Evolutionary conservation across 2,797 vertebrate genomes (phyloP).

Genomic region (Periparus ater): DNA sequence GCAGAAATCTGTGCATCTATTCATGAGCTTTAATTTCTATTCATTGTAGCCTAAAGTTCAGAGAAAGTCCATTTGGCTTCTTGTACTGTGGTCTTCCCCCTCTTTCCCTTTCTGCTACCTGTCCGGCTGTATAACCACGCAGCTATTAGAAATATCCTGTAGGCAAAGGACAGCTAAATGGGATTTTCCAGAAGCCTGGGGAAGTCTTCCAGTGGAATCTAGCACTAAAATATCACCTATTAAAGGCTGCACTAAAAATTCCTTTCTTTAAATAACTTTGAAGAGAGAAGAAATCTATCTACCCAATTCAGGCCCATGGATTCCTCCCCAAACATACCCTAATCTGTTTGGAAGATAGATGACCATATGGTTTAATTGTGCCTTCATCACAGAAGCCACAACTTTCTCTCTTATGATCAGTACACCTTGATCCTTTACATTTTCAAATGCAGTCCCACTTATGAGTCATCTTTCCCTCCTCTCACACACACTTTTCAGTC

Average conservation of each 20-base stretch:
- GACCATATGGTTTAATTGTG: not conserved
- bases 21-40: not conserved
- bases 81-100: not conserved
- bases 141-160: not conserved
- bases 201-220: conserved; percentile 19
- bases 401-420: not conserved
- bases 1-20: not conserved
- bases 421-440: not conserved
- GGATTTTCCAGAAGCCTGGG: conserved; percentile 48
- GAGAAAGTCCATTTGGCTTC: not conserved
- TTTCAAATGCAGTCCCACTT: conserved; percentile 13
- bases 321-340: not conserved
- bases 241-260: conserved; percentile 32
- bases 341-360: not conserved
- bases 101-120: not conserved
- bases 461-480: conserved; percentile 32
- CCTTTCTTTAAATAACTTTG: conserved; percentile 23
- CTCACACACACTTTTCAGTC: not conserved
- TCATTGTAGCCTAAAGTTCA: not conserved
- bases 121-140: not conserved
- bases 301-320: not conserved
- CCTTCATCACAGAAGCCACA: not conserved
- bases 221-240: conserved; percentile 25
- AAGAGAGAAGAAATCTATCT: not conserved
- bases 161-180: not conserved